Evolutionary conservation across 2,113 vertebrate genomes (phyloP).

Genomic region (Mionectes macconnelli): DNA sequence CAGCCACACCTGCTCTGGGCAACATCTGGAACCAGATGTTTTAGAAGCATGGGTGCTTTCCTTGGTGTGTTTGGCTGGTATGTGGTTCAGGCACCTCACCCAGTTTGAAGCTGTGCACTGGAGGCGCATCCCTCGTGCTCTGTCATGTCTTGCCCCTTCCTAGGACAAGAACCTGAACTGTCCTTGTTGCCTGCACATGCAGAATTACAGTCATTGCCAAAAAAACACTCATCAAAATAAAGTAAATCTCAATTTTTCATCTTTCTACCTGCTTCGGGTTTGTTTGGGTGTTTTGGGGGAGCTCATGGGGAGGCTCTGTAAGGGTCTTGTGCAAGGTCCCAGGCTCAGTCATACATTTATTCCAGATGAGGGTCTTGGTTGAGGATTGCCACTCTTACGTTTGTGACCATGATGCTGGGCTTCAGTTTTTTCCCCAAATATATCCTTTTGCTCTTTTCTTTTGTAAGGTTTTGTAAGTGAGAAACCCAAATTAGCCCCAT

Average conservation of each 20-base stretch:
- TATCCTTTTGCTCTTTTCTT: neutral
- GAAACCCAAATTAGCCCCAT: neutral
- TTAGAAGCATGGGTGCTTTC: neutral
- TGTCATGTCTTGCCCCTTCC: neutral
- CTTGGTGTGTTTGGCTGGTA: neutral
- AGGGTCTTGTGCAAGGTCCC: too few species aligned
- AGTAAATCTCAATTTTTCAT: neutral
- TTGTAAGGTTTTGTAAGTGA: neutral
- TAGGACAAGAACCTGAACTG: too few species aligned
- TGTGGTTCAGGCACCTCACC: neutral
- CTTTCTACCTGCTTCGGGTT: neutral
- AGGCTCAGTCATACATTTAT: accelerated
- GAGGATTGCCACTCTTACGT: accelerated
- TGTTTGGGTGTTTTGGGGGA: neutral
- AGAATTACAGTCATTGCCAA: neutral
- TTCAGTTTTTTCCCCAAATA: too few species aligned
- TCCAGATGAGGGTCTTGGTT: accelerated
- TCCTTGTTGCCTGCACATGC: neutral
- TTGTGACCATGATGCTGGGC: neutral
- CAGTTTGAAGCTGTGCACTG: accelerated
- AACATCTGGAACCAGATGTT: neutral
- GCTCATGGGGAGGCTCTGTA: neutral
- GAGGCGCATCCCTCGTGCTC: neutral
- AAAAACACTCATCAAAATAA: neutral
- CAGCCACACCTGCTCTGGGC: neutral